Conservation (phyloP, 2,113 vertebrate genomes). For the Procavia capensis region DNA sequence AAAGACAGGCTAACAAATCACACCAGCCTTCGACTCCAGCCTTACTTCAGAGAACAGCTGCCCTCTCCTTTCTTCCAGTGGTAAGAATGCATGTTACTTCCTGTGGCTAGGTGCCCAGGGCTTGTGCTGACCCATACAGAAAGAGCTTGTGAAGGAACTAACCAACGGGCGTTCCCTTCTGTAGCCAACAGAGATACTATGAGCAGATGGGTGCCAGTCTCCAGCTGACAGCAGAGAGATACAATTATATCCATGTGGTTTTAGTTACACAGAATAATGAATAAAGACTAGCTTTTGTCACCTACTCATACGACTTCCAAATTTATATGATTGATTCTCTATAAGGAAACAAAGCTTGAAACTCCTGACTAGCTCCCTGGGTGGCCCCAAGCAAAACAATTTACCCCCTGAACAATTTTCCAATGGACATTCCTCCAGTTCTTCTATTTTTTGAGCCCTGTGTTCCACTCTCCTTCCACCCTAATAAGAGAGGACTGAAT, state of each 20-base stretch:
- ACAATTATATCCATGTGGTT: neutral
- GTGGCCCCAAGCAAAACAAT: constrained; percentile 37
- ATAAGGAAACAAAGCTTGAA: neutral
- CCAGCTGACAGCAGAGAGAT: neutral
- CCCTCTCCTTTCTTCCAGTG: neutral
- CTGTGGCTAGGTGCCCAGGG: neutral
- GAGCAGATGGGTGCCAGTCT: neutral
- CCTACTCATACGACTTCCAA: neutral
- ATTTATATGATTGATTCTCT: neutral
- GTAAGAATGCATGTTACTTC: neutral
- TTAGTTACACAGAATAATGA: neutral
- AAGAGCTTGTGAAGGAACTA: neutral
- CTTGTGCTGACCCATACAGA: neutral
- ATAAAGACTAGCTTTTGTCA: neutral
- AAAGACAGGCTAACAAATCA: neutral
- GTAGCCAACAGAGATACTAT: neutral
- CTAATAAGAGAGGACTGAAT: neutral
- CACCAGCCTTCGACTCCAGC: neutral
- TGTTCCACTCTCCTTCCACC: neutral
- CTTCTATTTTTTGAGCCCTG: neutral
- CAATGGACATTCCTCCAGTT: too few relatives aligned
- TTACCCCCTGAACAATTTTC: neutral
- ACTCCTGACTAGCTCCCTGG: neutral
- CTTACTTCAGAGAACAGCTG: neutral
- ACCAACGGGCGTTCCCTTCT: neutral